Evolutionary conservation across 2,113 vertebrate species (phyloP).

Genomic region (Romanogobio albipinnatus): DNA sequence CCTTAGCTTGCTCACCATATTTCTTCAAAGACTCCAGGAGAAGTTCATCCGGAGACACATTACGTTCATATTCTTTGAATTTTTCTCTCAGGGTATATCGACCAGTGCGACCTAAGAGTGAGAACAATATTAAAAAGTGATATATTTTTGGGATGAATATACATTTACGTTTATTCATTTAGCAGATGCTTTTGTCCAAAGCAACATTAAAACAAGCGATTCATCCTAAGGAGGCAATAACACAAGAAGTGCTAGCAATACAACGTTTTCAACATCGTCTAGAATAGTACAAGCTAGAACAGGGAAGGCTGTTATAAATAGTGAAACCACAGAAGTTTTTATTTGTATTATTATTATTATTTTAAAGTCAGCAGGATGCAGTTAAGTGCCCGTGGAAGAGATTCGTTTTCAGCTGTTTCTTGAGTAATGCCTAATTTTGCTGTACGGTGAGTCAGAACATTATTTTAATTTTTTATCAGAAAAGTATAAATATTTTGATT

Average conservation of each 20-base stretch:
- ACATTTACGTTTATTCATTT: neutral
- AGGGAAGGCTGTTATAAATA: neutral
- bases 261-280: neutral
- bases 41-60: slow-evolving; percentile 70
- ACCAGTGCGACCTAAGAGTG: slow-evolving; percentile 72
- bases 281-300: neutral
- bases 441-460: neutral
- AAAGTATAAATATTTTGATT: neutral
- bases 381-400: no score
- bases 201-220: neutral
- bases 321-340: no score
- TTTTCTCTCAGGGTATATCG: slow-evolving; percentile 77
- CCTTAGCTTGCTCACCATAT: slow-evolving; percentile 75
- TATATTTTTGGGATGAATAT: neutral
- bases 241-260: neutral
- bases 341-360: no score
- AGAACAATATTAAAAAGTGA: neutral
- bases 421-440: neutral
- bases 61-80: slow-evolving; percentile 78
- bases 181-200: neutral
- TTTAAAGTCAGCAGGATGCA: no score
- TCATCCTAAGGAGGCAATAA: neutral
- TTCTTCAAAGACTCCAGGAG: slow-evolving; percentile 74
- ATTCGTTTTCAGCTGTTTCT: neutral
- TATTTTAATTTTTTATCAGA: neutral